These are phyloP conservation scores for Ooceraea biroi DNA, from an alignment of 1,140 invertebrate genomes.

Conservation along the genomic window DNA sequence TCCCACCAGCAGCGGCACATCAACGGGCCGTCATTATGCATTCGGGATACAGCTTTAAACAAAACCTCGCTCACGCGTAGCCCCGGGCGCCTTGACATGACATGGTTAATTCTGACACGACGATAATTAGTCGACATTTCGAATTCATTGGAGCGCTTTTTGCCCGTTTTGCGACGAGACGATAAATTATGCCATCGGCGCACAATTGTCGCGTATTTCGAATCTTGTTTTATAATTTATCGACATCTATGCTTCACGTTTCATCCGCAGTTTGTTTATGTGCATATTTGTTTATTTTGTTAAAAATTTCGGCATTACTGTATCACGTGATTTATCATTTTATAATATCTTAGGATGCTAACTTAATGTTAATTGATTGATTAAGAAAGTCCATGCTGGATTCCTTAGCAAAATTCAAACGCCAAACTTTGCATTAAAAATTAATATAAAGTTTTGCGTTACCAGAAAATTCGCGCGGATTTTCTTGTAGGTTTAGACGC, in stretches of 20 bases:
- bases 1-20: constrained; percentile 58
- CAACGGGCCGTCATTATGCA: constrained; percentile 55
- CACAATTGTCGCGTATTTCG: constrained; percentile 7
- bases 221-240: not conserved
- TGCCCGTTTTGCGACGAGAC: not conserved
- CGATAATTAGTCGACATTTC: constrained; percentile 49
- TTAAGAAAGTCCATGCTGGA: no score
- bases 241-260: no score
- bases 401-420: no score
- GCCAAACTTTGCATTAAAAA: no score
- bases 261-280: not conserved
- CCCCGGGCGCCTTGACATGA: constrained; percentile 43
- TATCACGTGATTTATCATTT: no score
- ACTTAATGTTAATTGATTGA: no score
- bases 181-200: constrained; percentile 10
- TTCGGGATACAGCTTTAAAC: constrained; percentile 55
- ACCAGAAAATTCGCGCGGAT: no score
- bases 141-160: constrained; percentile 42
- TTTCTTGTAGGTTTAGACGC: no score
- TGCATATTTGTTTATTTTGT: no score
- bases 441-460: no score
- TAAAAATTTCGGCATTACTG: no score
- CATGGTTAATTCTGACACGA: constrained; percentile 44
- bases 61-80: constrained; percentile 43
- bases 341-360: no score